A percentile compares a stretch with the other conserved stretches of the same genome.
These are phyloP conservation scores for Motacilla tschutschensis DNA, from an alignment of 2,113 vertebrate genomes.

Conservation along the genomic window DNA sequence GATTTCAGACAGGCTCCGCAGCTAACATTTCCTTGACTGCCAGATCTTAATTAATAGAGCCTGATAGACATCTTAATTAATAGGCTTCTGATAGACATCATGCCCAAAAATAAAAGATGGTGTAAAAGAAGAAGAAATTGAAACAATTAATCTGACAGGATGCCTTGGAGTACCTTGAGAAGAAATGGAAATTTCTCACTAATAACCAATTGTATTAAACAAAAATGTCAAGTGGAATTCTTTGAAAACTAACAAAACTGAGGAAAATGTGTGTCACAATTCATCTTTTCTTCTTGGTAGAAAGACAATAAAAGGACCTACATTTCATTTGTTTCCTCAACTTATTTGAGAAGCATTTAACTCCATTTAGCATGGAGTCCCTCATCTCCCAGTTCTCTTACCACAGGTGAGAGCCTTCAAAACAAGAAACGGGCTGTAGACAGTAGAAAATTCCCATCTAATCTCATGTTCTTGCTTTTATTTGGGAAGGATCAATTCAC, in stretches of 20 bases:
- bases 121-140: background rate
- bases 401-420: background rate
- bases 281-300: background rate
- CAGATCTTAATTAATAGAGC: background rate
- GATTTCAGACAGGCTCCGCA: background rate
- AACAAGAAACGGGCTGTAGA: background rate
- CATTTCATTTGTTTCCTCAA: background rate
- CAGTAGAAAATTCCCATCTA: background rate
- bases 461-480: background rate
- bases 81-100: background rate
- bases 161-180: background rate
- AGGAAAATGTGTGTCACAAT: background rate
- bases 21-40: background rate
- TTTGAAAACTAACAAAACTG: background rate
- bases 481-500: background rate
- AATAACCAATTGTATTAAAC: background rate
- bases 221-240: background rate
- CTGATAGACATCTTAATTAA: background rate
- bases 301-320: background rate
- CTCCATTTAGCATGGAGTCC: background rate
- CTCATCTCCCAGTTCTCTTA: background rate
- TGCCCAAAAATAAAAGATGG: background rate
- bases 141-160: background rate
- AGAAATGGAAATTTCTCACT: background rate
- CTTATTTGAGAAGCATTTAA: background rate